Percentiles rank a stretch among this genome's conserved stretches.
phyloP scores from a whole-genome alignment of 2,888 invertebrate species.

The Iphiclides podalirius region DNA sequence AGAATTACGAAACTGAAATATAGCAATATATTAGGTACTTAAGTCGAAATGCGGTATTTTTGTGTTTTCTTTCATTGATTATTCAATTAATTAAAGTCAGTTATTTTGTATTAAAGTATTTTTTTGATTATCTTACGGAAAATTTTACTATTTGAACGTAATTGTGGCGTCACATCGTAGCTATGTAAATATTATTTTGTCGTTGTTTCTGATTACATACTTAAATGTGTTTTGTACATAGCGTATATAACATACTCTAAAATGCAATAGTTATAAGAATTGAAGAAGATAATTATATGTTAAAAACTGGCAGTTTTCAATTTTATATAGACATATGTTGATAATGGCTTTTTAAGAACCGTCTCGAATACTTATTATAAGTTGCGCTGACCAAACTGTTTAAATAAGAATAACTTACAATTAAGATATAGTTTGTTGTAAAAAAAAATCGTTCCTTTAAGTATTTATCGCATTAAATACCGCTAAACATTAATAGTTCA shows the following conservation, averaged over 20 bases:
- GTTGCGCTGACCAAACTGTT: slow-evolving; percentile 54
- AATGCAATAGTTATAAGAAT: slow-evolving; percentile 21
- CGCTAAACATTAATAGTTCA: slow-evolving; percentile 12
- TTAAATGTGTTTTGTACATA: slow-evolving; percentile 22
- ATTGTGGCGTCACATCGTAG: slow-evolving; percentile 14
- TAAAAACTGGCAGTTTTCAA: slow-evolving; percentile 18
- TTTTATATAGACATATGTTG: slow-evolving; percentile 20
- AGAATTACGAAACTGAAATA: too few relatives aligned
- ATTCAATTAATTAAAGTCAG: too few relatives aligned
- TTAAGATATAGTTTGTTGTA: slow-evolving; percentile 38
- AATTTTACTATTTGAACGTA: background rate
- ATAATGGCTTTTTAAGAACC: slow-evolving; percentile 26
- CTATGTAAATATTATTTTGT: slow-evolving; percentile 8
- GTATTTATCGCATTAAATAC: slow-evolving; percentile 27
- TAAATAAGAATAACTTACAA: slow-evolving; percentile 36
- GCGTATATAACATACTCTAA: slow-evolving; percentile 17
- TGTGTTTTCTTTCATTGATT: too few relatives aligned
- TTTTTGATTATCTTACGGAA: too few relatives aligned
- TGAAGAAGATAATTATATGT: slow-evolving; percentile 10
- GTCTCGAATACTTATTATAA: slow-evolving; percentile 36
- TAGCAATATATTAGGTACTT: too few relatives aligned
- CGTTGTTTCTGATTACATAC: slow-evolving; percentile 3
- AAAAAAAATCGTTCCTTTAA: slow-evolving; percentile 42
- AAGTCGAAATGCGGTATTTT: too few relatives aligned
- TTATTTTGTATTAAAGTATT: too few relatives aligned